phyloP scores from a whole-genome alignment of 2,113 vertebrate genomes.

The Thomomys bottae region DNA sequence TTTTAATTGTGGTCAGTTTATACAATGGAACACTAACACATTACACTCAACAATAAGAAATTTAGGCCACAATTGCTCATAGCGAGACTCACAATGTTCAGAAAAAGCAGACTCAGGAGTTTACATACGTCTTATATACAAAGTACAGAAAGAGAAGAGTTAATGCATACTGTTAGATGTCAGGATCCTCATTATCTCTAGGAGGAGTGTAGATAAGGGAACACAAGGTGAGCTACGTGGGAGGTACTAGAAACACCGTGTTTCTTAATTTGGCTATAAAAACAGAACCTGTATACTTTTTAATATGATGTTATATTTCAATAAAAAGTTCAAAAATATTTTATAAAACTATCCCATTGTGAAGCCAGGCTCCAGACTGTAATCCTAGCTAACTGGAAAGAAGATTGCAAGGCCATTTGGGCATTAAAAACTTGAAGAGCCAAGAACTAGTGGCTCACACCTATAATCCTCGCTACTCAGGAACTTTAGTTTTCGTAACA shows the following conservation, averaged over 20 bases:
- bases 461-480: too few relatives aligned
- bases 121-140: neutral
- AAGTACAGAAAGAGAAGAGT: slow-evolving; percentile 20
- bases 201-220: fast-evolving
- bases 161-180: neutral
- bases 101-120: neutral
- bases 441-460: too few relatives aligned
- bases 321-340: neutral
- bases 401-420: too few relatives aligned
- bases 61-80: fast-evolving
- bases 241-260: neutral
- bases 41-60: neutral
- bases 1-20: neutral
- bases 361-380: too few relatives aligned
- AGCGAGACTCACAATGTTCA: neutral
- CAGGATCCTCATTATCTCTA: neutral
- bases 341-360: neutral
- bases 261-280: neutral
- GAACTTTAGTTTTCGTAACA: too few relatives aligned
- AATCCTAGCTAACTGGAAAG: too few relatives aligned
- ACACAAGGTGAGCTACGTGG: neutral
- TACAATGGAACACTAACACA: too few relatives aligned
- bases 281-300: neutral
- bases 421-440: too few relatives aligned
- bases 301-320: neutral